These are phyloP conservation scores for Aurelia sp. DNA, from an alignment of 30 jellyfish, hydroid and myxozoan species.

Conservation along the genomic window DNA sequence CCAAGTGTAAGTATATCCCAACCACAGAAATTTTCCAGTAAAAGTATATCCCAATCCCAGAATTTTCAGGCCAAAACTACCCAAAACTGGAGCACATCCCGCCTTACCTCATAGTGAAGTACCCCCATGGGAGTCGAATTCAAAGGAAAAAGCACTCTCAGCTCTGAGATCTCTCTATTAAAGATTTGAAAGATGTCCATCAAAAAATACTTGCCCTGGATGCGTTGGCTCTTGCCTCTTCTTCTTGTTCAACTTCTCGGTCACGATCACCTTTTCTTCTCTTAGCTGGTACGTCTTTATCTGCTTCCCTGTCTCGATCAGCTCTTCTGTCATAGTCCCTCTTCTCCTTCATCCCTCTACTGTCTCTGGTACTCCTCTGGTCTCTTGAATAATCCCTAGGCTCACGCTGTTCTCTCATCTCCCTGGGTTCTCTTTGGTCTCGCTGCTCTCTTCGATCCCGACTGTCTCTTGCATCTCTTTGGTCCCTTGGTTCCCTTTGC, in stretches of 20 bases:
- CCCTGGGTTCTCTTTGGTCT: slow-evolving; percentile 54
- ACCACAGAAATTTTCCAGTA: no score
- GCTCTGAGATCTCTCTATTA: no score
- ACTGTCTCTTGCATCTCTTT: slow-evolving; percentile 40
- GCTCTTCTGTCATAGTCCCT: slow-evolving; percentile 58
- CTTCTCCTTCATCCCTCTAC: slow-evolving; percentile 54
- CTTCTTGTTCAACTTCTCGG: slow-evolving; percentile 59
- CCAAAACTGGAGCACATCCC: no score
- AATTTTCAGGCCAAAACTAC: no score
- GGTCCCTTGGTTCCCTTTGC: slow-evolving; percentile 19
- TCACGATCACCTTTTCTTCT: slow-evolving; percentile 73
- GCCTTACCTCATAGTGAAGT: no score
- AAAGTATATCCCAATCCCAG: no score
- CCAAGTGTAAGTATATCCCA: no score
- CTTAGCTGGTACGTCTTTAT: slow-evolving; percentile 68
- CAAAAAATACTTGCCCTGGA: slow-evolving; percentile 30
- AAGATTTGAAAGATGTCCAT: no score
- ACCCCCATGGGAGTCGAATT: no score
- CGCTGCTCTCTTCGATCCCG: slow-evolving; percentile 46
- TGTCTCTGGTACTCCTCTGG: slow-evolving; percentile 54
- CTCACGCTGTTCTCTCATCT: slow-evolving; percentile 61
- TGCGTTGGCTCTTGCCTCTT: slow-evolving; percentile 25
- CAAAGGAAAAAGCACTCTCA: no score
- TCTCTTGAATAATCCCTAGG: slow-evolving; percentile 51
- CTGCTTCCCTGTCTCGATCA: slow-evolving; percentile 66